These are phyloP conservation scores for Holacanthella duospinosa DNA, from an alignment of 2,888 invertebrate genomes.

Conservation along the genomic window DNA sequence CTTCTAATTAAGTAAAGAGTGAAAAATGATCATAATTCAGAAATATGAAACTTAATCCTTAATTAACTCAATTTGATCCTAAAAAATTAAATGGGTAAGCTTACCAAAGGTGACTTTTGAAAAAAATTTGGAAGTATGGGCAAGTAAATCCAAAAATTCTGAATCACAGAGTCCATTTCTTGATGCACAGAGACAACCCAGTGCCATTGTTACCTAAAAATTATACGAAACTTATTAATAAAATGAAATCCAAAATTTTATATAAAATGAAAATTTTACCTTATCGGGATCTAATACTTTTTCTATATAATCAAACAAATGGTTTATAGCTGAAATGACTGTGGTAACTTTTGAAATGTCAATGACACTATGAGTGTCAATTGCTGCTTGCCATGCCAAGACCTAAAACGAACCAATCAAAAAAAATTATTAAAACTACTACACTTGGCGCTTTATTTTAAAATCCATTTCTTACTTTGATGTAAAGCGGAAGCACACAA, in stretches of 20 bases:
- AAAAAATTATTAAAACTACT: slow-evolving; percentile 6
- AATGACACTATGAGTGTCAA: slow-evolving; percentile 51
- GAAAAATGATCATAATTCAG: too few relatives aligned
- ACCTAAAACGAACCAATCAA: slow-evolving; percentile 45
- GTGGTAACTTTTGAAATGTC: slow-evolving; percentile 49
- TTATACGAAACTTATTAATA: not conserved
- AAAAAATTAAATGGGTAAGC: too few relatives aligned
- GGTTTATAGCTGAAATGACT: slow-evolving; percentile 53
- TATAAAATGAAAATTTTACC: slow-evolving; percentile 42
- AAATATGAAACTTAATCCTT: too few relatives aligned
- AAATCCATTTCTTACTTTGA: too few relatives aligned
- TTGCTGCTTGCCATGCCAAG: slow-evolving; percentile 53
- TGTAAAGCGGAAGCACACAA: slow-evolving; percentile 58
- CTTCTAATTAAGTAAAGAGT: too few relatives aligned
- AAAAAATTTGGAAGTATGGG: slow-evolving; percentile 54
- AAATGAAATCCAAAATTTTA: not conserved
- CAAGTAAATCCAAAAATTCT: slow-evolving; percentile 63
- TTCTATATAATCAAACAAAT: slow-evolving; percentile 58
- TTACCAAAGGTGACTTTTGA: slow-evolving; percentile 55
- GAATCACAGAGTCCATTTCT: slow-evolving; percentile 68
- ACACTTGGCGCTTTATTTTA: too few relatives aligned
- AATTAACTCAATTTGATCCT: too few relatives aligned
- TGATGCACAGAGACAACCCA: slow-evolving; percentile 47
- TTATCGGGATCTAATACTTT: slow-evolving; percentile 55
- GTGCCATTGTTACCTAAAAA: slow-evolving; percentile 18